Evolutionary conservation across 1,140 invertebrate species (phyloP).

Genomic region (Dendrolimus kikuchii): DNA sequence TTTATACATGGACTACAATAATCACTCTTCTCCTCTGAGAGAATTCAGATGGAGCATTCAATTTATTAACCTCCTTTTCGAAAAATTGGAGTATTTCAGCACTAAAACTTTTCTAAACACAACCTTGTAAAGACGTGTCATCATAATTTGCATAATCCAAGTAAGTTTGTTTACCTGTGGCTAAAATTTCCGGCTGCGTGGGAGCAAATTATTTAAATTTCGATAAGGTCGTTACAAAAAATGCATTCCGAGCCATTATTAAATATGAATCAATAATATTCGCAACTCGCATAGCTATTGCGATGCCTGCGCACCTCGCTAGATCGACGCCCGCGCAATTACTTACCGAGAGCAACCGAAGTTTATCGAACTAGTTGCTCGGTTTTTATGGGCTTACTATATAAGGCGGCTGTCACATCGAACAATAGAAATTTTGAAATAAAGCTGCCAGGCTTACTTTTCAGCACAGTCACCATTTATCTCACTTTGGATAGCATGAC

Average conservation of each 20-base stretch:
- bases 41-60: too few species aligned
- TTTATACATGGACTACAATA: too few species aligned
- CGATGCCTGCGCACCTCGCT: conserved; percentile 6
- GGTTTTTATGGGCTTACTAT: conserved; percentile 15
- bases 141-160: conserved; percentile 1
- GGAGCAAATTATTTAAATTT: conserved; percentile 7
- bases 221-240: conserved; percentile 9
- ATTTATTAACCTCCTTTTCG: too few species aligned
- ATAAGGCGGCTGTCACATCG: conserved; percentile 12
- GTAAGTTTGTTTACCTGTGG: conserved; percentile 2
- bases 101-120: too few species aligned
- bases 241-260: conserved; percentile 3
- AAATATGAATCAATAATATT: conserved; percentile 9
- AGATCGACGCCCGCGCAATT: conserved; percentile 14
- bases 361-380: neutral
- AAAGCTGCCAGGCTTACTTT: too few species aligned
- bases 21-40: too few species aligned
- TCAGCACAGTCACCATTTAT: too few species aligned
- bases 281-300: conserved; percentile 1
- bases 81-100: too few species aligned
- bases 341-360: conserved; percentile 8
- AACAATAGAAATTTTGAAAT: too few species aligned
- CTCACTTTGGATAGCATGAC: too few species aligned
- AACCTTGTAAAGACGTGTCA: too few species aligned
- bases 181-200: conserved; percentile 11